phyloP scores from a whole-genome alignment of 2,888 invertebrate genomes.

The Barypeithes pellucidus region DNA sequence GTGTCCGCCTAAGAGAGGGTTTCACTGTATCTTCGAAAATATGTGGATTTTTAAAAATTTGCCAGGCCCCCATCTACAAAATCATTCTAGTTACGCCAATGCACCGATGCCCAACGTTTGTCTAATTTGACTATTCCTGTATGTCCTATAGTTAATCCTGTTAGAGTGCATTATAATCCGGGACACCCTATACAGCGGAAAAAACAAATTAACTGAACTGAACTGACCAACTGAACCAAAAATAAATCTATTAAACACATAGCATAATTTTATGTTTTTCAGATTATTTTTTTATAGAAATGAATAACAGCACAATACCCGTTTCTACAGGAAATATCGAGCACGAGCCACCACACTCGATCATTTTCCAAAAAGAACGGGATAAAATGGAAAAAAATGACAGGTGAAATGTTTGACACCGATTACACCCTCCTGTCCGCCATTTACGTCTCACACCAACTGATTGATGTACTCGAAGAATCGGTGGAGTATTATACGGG shows the following conservation, averaged over 20 bases:
- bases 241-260: not conserved
- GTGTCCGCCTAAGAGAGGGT: too few species aligned
- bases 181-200: too few species aligned
- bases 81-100: too few species aligned
- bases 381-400: constrained; percentile 45
- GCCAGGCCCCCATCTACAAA: too few species aligned
- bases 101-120: too few species aligned
- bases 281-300: not conserved
- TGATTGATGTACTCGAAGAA: constrained; percentile 74
- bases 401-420: constrained; percentile 74
- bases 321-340: not conserved
- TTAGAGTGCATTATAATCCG: too few species aligned
- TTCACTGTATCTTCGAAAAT: too few species aligned
- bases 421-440: constrained; percentile 74
- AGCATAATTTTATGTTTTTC: not conserved
- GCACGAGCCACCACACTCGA: constrained; percentile 16
- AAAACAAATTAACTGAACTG: too few species aligned
- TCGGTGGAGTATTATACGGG: constrained; percentile 77
- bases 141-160: too few species aligned
- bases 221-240: too few species aligned
- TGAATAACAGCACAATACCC: not conserved
- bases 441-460: constrained; percentile 69
- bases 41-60: too few species aligned
- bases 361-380: constrained; percentile 5
- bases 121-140: too few species aligned